Evolutionary conservation across 2,113 vertebrate species (phyloP), one percentile per base, ranked within the genome.

Genomic region (Cynoglossus semilaevis): DNA sequence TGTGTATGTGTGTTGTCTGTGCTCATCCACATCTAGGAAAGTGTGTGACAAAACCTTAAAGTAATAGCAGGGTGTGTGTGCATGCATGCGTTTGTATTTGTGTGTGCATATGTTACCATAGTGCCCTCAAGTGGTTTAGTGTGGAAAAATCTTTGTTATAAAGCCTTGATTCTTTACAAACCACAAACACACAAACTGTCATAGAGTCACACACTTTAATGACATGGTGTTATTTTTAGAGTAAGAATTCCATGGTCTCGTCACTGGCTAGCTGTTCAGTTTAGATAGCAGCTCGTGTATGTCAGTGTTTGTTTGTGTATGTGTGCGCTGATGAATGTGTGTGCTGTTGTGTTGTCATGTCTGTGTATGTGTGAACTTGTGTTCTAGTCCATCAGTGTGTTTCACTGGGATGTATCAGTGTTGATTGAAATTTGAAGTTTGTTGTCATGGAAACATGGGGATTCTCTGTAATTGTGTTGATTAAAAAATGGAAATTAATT

Each of bases 221-320:
- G 83, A 85, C 80, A 88, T 46, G 83, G 78, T 83, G 81, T 87
- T 87, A 88, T 87, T 85, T 88, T 88, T 87, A 83, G 85, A 87
- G 85, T 81, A 83, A 83, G 81, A 87, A 88, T 88, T 87, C 87
- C 85, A 87, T 85, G 85, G 80, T 85, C 82, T 87, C 87, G 79
- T 76, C 75, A 72, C 68, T 72, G 82, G 81, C 75, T 80, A 79
- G 87, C 85, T 81, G 81, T 87, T 88, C 76, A 81, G 87, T 87
- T 87, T 85, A 83, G 85, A 88, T 85, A 87, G 76, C 74, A 81
- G 74, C 61, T 57, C 80, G 59, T 79, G 48, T 79, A 15, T 73
- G 55, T 51, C 63, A 67, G 15, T 65, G 5, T 66, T 36, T 59
- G 41, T 55, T 51, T 29, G 37, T 50, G 15, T 52, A 14, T 50